Evolutionary conservation across 2,113 vertebrate genomes (phyloP).

Genomic region (Reinhardtius hippoglossoides): DNA sequence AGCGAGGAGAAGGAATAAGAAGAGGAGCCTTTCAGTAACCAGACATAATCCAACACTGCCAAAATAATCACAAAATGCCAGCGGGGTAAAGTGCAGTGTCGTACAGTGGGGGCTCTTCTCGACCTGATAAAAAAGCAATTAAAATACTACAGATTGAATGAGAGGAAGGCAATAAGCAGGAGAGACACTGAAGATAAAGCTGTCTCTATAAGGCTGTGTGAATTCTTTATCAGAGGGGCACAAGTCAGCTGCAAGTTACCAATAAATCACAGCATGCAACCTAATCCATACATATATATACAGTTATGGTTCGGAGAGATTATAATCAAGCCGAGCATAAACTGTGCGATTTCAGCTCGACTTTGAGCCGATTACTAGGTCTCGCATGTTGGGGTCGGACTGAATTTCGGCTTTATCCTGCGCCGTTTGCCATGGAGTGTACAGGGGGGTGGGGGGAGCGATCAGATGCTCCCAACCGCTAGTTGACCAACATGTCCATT

Average conservation of each 20-base stretch:
- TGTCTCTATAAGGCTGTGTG: not conserved
- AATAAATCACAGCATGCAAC: not conserved
- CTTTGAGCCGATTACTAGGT: too few relatives aligned
- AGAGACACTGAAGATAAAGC: not conserved
- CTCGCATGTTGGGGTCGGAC: too few relatives aligned
- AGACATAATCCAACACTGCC: conserved; percentile 3
- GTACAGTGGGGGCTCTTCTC: conserved; percentile 12
- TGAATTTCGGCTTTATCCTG: too few relatives aligned
- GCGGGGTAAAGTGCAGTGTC: not conserved
- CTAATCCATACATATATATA: not conserved
- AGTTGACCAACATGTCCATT: too few relatives aligned
- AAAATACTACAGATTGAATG: conserved; percentile 6
- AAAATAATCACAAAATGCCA: conserved; percentile 28
- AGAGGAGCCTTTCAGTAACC: not conserved
- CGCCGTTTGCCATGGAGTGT: too few relatives aligned
- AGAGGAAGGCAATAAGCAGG: conserved; percentile 6
- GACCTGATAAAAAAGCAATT: conserved; percentile 21
- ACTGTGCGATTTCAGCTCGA: too few relatives aligned
- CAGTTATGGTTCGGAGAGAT: not conserved
- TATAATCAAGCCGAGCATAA: not conserved
- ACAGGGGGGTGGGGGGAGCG: too few relatives aligned
- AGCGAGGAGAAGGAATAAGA: conserved; percentile 19
- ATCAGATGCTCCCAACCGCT: too few relatives aligned
- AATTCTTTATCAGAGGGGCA: not conserved
- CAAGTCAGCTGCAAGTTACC: not conserved